Evolutionary conservation across 2,113 vertebrate species (phyloP).

Genomic region (Corythornis cristatus): DNA sequence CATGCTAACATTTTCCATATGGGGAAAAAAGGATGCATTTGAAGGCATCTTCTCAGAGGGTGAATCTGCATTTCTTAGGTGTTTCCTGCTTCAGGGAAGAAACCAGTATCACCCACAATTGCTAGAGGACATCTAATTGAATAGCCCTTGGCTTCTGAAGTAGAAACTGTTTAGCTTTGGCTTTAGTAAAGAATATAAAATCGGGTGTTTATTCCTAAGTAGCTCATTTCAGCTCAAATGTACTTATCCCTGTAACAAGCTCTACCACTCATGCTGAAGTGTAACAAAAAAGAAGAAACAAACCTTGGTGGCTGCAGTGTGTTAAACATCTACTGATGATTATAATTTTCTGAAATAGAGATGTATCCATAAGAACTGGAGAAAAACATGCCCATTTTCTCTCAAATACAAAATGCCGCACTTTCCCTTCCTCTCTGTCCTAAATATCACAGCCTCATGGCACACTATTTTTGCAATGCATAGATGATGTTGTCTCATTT

Average conservation of each 20-base stretch:
- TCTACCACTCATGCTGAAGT: not conserved
- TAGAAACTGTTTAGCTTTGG: not conserved
- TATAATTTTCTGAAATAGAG: not conserved
- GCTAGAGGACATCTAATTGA: not conserved
- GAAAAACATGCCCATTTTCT: not conserved
- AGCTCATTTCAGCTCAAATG: constrained; percentile 28
- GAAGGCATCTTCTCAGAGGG: not conserved
- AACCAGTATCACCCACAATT: not conserved
- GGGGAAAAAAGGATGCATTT: not conserved
- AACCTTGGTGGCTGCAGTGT: not conserved
- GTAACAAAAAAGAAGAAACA: not conserved
- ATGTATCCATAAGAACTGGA: not conserved
- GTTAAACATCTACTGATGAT: not conserved
- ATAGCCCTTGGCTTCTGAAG: constrained; percentile 18
- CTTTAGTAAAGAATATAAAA: constrained; percentile 2
- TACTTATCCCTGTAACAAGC: constrained; percentile 30
- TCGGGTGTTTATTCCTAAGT: not conserved
- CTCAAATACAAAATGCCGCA: not conserved
- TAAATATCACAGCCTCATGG: not conserved
- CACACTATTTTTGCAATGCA: not conserved
- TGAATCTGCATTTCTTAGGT: not conserved
- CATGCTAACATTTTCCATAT: not conserved
- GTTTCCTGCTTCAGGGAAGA: not conserved
- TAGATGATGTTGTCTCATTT: not conserved
- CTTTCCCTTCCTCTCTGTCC: not conserved